Evolutionary conservation across 2,113 vertebrate genomes (phyloP).

Genomic region (Notiomystis cincta): DNA sequence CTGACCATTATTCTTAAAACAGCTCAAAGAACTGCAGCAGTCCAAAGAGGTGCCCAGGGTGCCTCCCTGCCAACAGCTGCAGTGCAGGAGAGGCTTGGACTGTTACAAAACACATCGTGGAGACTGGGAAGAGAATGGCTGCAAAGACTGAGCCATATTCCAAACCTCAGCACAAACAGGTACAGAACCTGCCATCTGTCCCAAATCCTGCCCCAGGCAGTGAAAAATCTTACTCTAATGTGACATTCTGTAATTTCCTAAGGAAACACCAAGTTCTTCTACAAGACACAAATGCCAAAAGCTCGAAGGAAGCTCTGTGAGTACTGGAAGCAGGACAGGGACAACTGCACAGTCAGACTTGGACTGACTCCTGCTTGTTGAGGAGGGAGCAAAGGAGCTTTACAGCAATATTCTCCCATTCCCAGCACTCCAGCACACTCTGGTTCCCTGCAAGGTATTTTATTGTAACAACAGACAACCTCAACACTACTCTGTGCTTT

Average conservation of each 20-base stretch:
- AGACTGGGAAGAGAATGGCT: neutral
- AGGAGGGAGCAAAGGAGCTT: neutral
- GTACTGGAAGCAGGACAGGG: neutral
- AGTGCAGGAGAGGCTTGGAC: neutral
- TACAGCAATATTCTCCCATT: fast-evolving
- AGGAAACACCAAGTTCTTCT: neutral
- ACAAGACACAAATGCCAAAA: neutral
- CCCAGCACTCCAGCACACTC: neutral
- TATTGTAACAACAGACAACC: neutral
- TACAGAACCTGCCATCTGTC: neutral
- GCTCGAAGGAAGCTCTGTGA: fast-evolving
- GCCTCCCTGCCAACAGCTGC: neutral
- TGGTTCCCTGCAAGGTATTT: neutral
- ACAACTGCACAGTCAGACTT: fast-evolving
- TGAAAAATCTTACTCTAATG: neutral
- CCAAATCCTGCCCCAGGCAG: neutral
- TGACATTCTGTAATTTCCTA: neutral
- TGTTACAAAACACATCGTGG: neutral
- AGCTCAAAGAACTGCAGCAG: neutral
- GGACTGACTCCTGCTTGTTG: neutral
- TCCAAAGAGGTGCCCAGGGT: neutral
- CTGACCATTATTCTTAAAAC: neutral
- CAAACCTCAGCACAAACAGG: neutral
- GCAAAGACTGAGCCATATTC: neutral
- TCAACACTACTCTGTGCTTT: neutral